Percentiles rank a stretch among this genome's conserved stretches.
phyloP scores from a whole-genome alignment of 2,113 vertebrate species.

The Odontesthes bonariensis region DNA sequence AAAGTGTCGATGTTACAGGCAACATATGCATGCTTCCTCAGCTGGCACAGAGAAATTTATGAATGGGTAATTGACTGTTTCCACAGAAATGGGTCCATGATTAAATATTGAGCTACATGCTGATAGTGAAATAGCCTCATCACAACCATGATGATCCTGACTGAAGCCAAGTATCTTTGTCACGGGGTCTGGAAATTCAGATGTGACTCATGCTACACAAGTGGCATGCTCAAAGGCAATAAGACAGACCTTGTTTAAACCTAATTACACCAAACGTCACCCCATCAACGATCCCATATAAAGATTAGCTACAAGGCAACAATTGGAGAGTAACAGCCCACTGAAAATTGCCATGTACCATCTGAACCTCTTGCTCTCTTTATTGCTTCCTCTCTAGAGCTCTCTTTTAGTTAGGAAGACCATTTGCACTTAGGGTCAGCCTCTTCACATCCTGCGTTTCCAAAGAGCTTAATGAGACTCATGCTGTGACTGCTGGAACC shows the following conservation, averaged over 20 bases:
- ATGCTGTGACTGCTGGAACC: conserved; percentile 54
- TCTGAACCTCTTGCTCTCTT: conserved; percentile 51
- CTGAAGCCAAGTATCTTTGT: conserved; percentile 46
- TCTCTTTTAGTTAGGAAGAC: conserved; percentile 41
- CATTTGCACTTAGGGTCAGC: conserved; percentile 58
- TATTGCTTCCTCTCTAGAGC: conserved; percentile 17
- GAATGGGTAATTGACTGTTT: conserved; percentile 47
- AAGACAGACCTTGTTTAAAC: conserved; percentile 60
- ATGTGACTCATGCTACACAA: conserved; percentile 53
- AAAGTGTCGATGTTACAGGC: conserved; percentile 10
- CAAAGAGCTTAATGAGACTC: conserved; percentile 65
- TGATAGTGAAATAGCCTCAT: conserved; percentile 51
- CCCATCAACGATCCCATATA: conserved; percentile 59
- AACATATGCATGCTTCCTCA: background rate
- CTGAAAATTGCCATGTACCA: conserved; percentile 62
- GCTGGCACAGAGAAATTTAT: conserved; percentile 10
- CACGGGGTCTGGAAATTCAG: conserved; percentile 44
- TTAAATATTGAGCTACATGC: conserved; percentile 51
- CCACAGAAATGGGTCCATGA: conserved; percentile 38
- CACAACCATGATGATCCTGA: conserved; percentile 33
- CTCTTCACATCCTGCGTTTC: conserved; percentile 60
- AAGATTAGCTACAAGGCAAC: conserved; percentile 68
- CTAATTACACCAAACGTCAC: conserved; percentile 71
- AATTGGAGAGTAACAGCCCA: conserved; percentile 66
- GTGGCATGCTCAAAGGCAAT: conserved; percentile 59